phyloP scores from a whole-genome alignment of 2,797 vertebrate genomes.

The Amblyopsis hoosieri region DNA sequence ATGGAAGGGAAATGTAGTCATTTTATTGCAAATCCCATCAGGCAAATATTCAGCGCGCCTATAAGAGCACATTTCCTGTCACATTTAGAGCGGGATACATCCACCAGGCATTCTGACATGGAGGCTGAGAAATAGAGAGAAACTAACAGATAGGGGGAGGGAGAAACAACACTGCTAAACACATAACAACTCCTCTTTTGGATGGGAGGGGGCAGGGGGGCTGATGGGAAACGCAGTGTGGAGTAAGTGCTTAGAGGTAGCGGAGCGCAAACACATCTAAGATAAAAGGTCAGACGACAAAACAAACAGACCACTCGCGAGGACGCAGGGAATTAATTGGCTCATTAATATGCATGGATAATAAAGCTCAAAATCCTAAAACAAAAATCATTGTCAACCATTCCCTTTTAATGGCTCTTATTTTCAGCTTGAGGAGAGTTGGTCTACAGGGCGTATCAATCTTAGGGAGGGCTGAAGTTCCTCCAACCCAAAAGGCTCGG shows the following conservation, averaged over 20 bases:
- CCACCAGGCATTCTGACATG: conserved; percentile 71
- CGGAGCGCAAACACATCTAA: conserved; percentile 84
- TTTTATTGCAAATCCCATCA: conserved; percentile 81
- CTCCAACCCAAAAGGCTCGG: conserved; percentile 71
- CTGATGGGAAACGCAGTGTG: conserved; percentile 79
- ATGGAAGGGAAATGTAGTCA: conserved; percentile 75
- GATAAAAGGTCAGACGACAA: conserved; percentile 87
- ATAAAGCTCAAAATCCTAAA: conserved; percentile 85
- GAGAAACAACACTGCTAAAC: conserved; percentile 60
- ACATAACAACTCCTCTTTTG: conserved; percentile 80
- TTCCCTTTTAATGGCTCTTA: conserved; percentile 83
- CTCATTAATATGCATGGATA: conserved; percentile 90
- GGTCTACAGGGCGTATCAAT: conserved; percentile 81
- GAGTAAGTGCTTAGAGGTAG: conserved; percentile 85
- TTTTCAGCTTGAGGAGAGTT: conserved; percentile 83
- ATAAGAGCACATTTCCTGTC: conserved; percentile 80
- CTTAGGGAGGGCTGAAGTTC: conserved; percentile 71
- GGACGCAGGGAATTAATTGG: conserved; percentile 92
- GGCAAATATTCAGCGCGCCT: conserved; percentile 73
- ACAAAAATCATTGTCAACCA: conserved; percentile 81
- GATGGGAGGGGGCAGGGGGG: conserved; percentile 37
- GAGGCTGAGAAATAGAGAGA: conserved; percentile 70
- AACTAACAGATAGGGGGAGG: conserved; percentile 73
- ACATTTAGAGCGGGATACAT: conserved; percentile 72
- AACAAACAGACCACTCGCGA: conserved; percentile 89